These are phyloP conservation scores for Thera obeliscata DNA, from an alignment of 2,888 invertebrate genomes.

Conservation along the genomic window DNA sequence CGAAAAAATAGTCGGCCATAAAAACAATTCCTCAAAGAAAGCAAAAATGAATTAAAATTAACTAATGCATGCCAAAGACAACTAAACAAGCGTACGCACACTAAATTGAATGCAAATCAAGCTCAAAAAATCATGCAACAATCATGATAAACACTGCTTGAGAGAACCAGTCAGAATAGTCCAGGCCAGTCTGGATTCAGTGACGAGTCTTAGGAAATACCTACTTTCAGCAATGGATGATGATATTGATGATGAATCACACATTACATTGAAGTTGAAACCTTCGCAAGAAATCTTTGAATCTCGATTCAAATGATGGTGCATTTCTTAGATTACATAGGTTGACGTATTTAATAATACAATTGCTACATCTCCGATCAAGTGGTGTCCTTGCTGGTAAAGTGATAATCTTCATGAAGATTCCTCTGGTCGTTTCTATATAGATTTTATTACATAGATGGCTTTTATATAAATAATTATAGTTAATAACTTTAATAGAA, in stretches of 20 bases:
- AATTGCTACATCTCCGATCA: constrained; percentile 55
- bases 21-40: too few species aligned
- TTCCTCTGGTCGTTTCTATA: constrained; percentile 3
- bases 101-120: too few species aligned
- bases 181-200: too few species aligned
- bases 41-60: too few species aligned
- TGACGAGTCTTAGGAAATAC: too few species aligned
- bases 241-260: constrained; percentile 6
- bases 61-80: too few species aligned
- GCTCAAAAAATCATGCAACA: too few species aligned
- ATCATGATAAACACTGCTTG: too few species aligned
- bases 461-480: constrained; percentile 11
- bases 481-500: neutral
- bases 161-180: too few species aligned
- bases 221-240: too few species aligned
- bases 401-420: constrained; percentile 9
- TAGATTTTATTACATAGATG: constrained; percentile 2
- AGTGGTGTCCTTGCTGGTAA: constrained; percentile 55
- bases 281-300: constrained; percentile 33
- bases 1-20: too few species aligned
- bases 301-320: constrained; percentile 52
- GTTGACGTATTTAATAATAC: constrained; percentile 64
- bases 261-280: constrained; percentile 18
- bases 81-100: too few species aligned
- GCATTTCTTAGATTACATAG: constrained; percentile 60